Percentiles rank a stretch among this genome's conserved stretches.
These are phyloP conservation scores for Nymphalis polychloros DNA, from an alignment of 2,888 invertebrate species.

Conservation along the genomic window DNA sequence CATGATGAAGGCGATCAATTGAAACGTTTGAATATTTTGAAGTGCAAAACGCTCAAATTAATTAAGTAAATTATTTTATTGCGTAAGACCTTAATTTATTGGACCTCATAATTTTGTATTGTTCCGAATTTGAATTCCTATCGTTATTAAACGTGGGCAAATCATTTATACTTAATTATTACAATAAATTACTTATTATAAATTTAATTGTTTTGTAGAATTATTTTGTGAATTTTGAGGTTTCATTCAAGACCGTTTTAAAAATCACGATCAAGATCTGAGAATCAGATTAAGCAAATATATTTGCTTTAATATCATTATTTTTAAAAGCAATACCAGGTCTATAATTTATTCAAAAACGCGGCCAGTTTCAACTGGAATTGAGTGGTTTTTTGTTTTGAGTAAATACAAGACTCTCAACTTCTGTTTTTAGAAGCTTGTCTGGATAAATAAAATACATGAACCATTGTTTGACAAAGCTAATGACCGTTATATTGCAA, in stretches of 20 bases:
- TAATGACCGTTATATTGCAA: slow-evolving; percentile 48
- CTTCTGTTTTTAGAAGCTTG: slow-evolving; percentile 73
- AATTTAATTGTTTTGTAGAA: too few relatives aligned
- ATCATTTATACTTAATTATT: too few relatives aligned
- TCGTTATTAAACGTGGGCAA: too few relatives aligned
- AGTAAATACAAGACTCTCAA: slow-evolving; percentile 72
- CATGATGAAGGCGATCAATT: too few relatives aligned
- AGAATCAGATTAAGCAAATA: not conserved
- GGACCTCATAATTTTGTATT: too few relatives aligned
- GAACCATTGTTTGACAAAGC: slow-evolving; percentile 56
- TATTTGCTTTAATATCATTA: not conserved
- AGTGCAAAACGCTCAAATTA: too few relatives aligned
- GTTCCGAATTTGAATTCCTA: too few relatives aligned
- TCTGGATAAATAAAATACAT: slow-evolving; percentile 61
- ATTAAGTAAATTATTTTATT: too few relatives aligned
- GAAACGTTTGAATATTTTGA: too few relatives aligned
- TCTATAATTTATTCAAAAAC: slow-evolving; percentile 26
- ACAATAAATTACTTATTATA: too few relatives aligned
- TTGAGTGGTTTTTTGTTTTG: slow-evolving; percentile 62
- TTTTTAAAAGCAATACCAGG: slow-evolving; percentile 17
- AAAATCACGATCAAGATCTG: not conserved
- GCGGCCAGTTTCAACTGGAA: slow-evolving; percentile 29
- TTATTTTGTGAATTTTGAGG: too few relatives aligned
- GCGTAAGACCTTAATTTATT: too few relatives aligned
- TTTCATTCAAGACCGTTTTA: not conserved